These are phyloP conservation scores for Phenacoccus solenopsis DNA, from an alignment of 1,140 invertebrate species.

Conservation along the genomic window DNA sequence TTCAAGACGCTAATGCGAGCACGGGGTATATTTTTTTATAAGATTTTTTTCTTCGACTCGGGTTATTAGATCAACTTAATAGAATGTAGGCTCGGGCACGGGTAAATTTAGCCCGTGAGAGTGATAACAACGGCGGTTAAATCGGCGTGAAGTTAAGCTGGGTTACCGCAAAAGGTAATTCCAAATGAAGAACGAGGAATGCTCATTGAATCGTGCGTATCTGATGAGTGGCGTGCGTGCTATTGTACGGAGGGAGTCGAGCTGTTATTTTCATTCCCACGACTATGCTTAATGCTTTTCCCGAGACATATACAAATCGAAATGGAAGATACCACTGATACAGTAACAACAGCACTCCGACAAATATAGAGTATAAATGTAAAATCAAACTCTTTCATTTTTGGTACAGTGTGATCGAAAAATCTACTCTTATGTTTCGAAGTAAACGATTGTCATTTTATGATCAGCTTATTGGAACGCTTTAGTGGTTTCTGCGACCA, in stretches of 20 bases:
- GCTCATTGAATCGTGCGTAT: slow-evolving; percentile 17
- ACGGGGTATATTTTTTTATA: not conserved
- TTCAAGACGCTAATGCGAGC: not conserved
- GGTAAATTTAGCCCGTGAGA: slow-evolving; percentile 16
- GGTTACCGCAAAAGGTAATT: slow-evolving; percentile 12
- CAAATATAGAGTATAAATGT: slow-evolving; percentile 3
- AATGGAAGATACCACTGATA: not conserved
- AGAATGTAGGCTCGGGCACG: slow-evolving; percentile 7
- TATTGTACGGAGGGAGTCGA: slow-evolving; percentile 5
- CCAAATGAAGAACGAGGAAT: slow-evolving; percentile 8
- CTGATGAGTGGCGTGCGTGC: slow-evolving; percentile 13
- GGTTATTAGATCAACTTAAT: slow-evolving; percentile 9
- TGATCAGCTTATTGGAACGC: too few relatives aligned
- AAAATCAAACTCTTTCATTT: slow-evolving; percentile 6
- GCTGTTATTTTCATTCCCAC: slow-evolving; percentile 9
- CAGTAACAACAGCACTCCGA: not conserved
- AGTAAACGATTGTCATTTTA: too few relatives aligned
- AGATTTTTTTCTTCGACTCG: not conserved
- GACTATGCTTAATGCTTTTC: not conserved
- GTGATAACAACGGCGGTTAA: slow-evolving; percentile 11
- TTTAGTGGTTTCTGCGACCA: too few relatives aligned
- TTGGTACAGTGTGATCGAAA: not conserved
- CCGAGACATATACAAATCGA: not conserved
- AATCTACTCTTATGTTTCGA: too few relatives aligned
- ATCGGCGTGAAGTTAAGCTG: slow-evolving; percentile 1